Conservation (phyloP, 1,140 invertebrate species). For the Drosophila persimilis region DNA sequence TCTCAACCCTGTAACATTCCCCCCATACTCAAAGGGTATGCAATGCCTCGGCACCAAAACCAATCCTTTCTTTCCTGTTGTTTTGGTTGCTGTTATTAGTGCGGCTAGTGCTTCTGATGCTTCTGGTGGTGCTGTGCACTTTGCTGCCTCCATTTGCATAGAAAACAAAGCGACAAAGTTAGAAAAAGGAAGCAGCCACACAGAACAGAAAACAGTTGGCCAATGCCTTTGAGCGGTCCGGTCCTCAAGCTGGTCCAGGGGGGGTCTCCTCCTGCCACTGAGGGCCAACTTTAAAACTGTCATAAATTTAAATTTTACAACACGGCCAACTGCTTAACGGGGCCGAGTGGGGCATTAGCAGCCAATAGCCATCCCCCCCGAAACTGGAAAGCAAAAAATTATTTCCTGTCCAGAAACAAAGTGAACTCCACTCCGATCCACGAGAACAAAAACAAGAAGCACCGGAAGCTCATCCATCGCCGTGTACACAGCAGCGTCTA, state of each 20-base stretch:
- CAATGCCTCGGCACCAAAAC: too few relatives aligned
- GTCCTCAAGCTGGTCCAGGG: too few relatives aligned
- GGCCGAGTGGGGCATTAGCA: slow-evolving; percentile 40
- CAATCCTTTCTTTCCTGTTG: too few relatives aligned
- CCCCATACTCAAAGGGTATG: too few relatives aligned
- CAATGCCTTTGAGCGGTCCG: slow-evolving; percentile 35
- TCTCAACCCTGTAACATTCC: too few relatives aligned
- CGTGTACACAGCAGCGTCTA: slow-evolving; percentile 56
- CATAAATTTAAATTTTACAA: slow-evolving; percentile 50
- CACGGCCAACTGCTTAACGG: slow-evolving; percentile 6
- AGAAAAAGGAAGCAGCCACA: slow-evolving; percentile 24
- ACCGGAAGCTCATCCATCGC: slow-evolving; percentile 75
- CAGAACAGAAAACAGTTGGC: slow-evolving; percentile 21
- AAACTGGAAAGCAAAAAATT: slow-evolving; percentile 58
- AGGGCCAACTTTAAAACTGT: slow-evolving; percentile 44
- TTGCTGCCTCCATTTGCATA: slow-evolving; percentile 39
- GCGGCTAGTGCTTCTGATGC: background rate
- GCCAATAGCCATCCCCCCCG: slow-evolving; percentile 29
- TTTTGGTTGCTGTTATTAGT: too few relatives aligned
- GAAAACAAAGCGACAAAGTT: slow-evolving; percentile 62
- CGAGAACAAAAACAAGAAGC: slow-evolving; percentile 8
- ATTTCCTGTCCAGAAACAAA: slow-evolving; percentile 63
- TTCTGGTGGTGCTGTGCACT: slow-evolving; percentile 17
- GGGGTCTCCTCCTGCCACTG: background rate
- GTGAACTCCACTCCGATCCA: slow-evolving; percentile 2